These are phyloP conservation scores for Anarrhichthys ocellatus DNA, from an alignment of 2,113 vertebrate genomes.

Conservation along the genomic window DNA sequence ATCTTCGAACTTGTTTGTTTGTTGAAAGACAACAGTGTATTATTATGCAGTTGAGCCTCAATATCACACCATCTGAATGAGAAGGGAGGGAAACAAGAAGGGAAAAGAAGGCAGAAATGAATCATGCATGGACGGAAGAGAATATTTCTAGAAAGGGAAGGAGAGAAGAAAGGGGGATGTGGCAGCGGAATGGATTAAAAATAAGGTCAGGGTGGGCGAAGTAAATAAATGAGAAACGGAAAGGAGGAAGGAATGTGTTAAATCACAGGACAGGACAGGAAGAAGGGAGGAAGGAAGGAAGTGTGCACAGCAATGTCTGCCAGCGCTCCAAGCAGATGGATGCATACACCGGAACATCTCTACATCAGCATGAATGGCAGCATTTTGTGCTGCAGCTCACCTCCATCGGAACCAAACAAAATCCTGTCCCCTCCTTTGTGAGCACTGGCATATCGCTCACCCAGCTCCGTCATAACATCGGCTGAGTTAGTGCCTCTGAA, in stretches of 20 bases:
- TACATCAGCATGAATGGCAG: conserved; percentile 33
- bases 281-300: no score
- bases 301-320: background rate
- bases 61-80: conserved; percentile 1
- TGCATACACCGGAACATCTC: background rate
- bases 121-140: background rate
- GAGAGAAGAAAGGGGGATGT: background rate
- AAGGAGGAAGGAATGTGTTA: background rate
- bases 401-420: conserved; percentile 37
- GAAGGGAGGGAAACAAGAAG: background rate
- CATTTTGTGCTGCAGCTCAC: conserved; percentile 13
- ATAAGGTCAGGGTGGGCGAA: background rate
- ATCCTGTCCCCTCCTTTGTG: conserved; percentile 46
- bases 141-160: background rate
- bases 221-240: background rate
- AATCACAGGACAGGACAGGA: background rate
- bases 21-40: background rate
- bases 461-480: conserved; percentile 19
- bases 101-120: background rate
- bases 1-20: background rate
- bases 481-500: conserved; percentile 44
- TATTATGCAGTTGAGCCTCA: conserved; percentile 8
- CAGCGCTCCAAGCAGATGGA: conserved; percentile 11
- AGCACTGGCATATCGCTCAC: conserved; percentile 23
- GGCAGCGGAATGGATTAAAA: background rate